phyloP scores from a whole-genome alignment of 2,797 vertebrate genomes.

The Pteropus rufus region DNA sequence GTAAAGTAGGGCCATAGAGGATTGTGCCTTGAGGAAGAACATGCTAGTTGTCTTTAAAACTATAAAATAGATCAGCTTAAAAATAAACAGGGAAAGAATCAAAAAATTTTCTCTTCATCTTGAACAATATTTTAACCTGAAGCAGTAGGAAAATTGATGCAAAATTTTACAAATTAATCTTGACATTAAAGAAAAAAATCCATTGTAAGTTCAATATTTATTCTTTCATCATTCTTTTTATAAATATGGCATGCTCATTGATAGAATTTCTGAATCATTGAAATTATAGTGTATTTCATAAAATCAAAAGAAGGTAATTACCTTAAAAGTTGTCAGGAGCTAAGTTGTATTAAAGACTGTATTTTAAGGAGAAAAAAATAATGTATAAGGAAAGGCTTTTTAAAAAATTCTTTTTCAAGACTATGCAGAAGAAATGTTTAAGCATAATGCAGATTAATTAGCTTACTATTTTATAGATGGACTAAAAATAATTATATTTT shows the following conservation, averaged over 20 bases:
- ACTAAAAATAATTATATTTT: neutral
- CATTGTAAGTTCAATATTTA: neutral
- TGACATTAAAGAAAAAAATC: neutral
- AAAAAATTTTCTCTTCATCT: neutral
- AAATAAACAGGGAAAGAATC: neutral
- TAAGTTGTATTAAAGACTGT: neutral
- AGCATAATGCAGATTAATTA: neutral
- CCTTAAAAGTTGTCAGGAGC: neutral
- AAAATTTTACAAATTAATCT: neutral
- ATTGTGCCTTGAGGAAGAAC: neutral
- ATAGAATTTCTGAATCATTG: neutral
- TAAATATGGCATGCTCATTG: neutral
- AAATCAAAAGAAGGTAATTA: neutral
- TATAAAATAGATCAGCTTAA: slow-evolving; percentile 5
- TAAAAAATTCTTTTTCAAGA: neutral
- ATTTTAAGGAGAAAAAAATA: slow-evolving; percentile 7
- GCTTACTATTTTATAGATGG: neutral
- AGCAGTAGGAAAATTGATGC: neutral
- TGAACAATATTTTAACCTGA: neutral
- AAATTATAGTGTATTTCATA: neutral
- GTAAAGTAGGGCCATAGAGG: rapidly evolving
- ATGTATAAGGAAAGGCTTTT: neutral
- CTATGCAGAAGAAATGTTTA: neutral
- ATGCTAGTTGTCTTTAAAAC: slow-evolving; percentile 19
- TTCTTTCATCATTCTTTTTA: neutral